These are phyloP conservation scores for Chesias legatella DNA, from an alignment of 2,888 invertebrate species.

Conservation along the genomic window DNA sequence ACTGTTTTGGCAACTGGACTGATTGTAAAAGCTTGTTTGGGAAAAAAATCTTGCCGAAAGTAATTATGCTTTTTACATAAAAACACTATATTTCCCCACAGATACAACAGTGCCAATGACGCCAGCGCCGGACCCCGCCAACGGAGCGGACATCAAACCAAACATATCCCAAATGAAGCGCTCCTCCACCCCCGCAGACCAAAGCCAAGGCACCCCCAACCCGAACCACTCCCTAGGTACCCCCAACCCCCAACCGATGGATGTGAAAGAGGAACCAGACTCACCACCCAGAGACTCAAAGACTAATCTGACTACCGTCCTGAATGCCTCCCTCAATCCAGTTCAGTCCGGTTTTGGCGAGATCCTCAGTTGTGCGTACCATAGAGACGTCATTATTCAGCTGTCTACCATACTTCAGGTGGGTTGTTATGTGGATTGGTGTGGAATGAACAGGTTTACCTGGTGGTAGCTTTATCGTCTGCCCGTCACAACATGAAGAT, in stretches of 20 bases:
- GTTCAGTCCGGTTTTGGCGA: constrained; percentile 88
- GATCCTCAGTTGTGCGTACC: constrained; percentile 92
- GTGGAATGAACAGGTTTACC: too few relatives aligned
- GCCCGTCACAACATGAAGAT: too few relatives aligned
- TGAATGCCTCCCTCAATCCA: constrained; percentile 76
- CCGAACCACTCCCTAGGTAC: constrained; percentile 67
- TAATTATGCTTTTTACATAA: too few relatives aligned
- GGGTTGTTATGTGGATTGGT: too few relatives aligned
- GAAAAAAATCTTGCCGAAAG: too few relatives aligned
- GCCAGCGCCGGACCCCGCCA: constrained; percentile 53
- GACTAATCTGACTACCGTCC: constrained; percentile 53
- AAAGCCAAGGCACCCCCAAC: constrained; percentile 67
- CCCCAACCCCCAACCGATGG: constrained; percentile 65
- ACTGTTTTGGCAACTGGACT: too few relatives aligned
- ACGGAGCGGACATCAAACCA: constrained; percentile 58
- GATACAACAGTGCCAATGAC: constrained; percentile 61
- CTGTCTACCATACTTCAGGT: constrained; percentile 90
- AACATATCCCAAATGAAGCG: constrained; percentile 73
- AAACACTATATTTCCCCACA: constrained; percentile 22
- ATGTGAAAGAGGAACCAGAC: constrained; percentile 60
- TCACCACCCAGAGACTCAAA: constrained; percentile 60
- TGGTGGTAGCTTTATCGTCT: too few relatives aligned
- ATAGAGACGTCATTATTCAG: constrained; percentile 91
- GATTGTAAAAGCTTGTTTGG: too few relatives aligned
- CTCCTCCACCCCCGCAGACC: constrained; percentile 64